A percentile compares a stretch with the other conserved stretches of the same genome.
Conservation (phyloP, 2,113 vertebrate genomes). For the Sciurus niger region DNA sequence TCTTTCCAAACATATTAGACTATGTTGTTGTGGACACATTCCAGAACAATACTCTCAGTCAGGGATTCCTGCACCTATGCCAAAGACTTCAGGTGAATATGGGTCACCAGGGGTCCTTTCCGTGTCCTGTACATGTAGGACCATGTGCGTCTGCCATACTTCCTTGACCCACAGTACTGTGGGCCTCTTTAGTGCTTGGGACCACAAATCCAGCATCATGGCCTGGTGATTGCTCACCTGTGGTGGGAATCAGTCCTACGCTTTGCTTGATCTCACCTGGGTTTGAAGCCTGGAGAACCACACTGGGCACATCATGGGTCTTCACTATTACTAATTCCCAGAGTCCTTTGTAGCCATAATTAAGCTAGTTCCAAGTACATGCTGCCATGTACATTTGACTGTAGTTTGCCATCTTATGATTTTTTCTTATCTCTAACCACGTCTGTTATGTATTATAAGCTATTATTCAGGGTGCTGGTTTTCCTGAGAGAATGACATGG, state of each 20-base stretch:
- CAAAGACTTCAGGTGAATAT: neutral
- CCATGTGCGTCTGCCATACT: fast-evolving
- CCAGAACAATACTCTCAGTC: neutral
- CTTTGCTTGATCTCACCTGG: neutral
- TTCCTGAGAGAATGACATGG: neutral
- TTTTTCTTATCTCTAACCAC: neutral
- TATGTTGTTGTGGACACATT: neutral
- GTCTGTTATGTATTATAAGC: neutral
- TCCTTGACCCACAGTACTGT: no score
- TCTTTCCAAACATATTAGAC: neutral
- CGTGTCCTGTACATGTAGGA: fast-evolving
- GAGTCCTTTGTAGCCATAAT: neutral
- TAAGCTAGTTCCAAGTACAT: neutral
- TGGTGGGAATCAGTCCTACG: fast-evolving
- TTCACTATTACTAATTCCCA: neutral
- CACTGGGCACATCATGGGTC: fast-evolving
- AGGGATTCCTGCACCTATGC: neutral
- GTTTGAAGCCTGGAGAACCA: neutral
- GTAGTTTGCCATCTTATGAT: neutral
- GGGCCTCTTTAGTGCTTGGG: neutral
- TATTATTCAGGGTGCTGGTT: neutral
- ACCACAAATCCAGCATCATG: neutral
- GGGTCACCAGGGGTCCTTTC: fast-evolving
- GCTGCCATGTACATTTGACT: neutral
- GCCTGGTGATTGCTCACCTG: neutral